phyloP scores from a whole-genome alignment of 2,797 vertebrate genomes.

The Muscicapa striata region DNA sequence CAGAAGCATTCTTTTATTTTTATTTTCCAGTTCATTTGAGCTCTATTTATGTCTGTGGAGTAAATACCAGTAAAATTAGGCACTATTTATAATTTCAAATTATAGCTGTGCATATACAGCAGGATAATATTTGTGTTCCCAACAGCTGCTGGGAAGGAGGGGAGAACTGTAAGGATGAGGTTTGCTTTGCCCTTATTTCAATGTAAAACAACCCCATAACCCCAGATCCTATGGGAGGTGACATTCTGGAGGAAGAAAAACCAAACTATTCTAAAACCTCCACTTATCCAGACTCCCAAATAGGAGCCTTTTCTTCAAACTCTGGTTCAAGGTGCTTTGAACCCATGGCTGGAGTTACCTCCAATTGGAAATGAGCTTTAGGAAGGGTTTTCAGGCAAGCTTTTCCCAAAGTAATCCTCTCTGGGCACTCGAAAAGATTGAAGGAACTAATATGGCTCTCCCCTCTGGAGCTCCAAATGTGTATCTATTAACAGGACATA shows the following conservation, averaged over 20 bases:
- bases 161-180: background rate
- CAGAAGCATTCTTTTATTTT: background rate
- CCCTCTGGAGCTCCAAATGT: background rate
- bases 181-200: background rate
- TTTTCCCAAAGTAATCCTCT: background rate
- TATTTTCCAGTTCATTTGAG: background rate
- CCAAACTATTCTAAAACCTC: background rate
- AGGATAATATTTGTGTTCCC: background rate
- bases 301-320: background rate
- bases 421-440: background rate
- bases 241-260: background rate
- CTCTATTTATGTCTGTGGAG: slow-evolving; percentile 7
- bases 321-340: background rate
- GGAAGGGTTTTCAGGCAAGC: background rate
- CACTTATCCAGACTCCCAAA: background rate
- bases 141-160: background rate
- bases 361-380: background rate
- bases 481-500: background rate
- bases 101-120: background rate
- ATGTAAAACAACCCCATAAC: background rate
- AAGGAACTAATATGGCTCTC: background rate
- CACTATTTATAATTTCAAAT: slow-evolving; percentile 5
- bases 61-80: slow-evolving; percentile 29
- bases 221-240: background rate
- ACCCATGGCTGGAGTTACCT: background rate